Conservation (phyloP, 2,113 vertebrate species). For the Suncus etruscus region DNA sequence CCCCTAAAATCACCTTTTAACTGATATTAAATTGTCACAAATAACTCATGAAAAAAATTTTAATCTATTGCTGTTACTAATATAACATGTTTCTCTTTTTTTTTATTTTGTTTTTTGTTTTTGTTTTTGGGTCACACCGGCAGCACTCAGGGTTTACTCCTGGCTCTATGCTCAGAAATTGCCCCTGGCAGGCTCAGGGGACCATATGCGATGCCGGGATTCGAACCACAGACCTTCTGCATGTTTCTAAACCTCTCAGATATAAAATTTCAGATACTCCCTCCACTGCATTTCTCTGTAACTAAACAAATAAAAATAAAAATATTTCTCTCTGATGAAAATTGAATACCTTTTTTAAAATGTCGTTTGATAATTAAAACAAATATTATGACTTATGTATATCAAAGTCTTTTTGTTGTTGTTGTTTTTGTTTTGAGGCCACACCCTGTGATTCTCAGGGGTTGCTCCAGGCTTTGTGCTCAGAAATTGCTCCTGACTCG, state of each 20-base stretch:
- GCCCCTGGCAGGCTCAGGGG: no score
- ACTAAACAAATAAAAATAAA: neutral
- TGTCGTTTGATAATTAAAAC: slow-evolving; percentile 42
- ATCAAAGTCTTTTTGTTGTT: neutral
- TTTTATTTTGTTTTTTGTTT: no score
- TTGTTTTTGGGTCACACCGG: no score
- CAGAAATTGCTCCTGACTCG: no score
- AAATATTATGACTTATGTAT: neutral
- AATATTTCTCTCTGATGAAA: slow-evolving; percentile 8
- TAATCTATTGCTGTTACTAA: slow-evolving; percentile 1
- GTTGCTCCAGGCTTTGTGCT: no score
- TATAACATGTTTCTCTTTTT: no score
- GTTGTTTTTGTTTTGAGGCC: no score
- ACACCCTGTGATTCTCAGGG: no score
- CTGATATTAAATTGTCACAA: slow-evolving; percentile 1
- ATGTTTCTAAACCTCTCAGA: neutral
- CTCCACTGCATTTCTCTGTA: slow-evolving; percentile 9
- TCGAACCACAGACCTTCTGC: no score
- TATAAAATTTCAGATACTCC: neutral
- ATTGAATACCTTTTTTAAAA: neutral
- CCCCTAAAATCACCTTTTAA: slow-evolving; percentile 22
- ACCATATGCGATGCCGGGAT: no score
- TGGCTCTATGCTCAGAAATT: no score
- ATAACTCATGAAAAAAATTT: slow-evolving; percentile 43
- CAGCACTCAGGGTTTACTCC: no score